Conservation (phyloP, 2,888 invertebrate genomes). For the Caenorhabditis sp. region DNA sequence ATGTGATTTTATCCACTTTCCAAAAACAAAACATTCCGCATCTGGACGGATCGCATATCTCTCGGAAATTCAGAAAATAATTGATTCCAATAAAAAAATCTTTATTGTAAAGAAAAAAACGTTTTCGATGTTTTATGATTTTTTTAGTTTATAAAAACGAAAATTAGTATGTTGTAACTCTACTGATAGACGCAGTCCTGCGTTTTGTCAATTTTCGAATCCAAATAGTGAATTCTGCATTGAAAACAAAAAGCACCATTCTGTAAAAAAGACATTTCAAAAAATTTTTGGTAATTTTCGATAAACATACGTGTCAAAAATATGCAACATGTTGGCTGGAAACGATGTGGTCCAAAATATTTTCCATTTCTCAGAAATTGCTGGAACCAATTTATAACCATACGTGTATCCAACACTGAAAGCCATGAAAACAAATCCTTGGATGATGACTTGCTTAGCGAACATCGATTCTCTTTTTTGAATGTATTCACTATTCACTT, state of each 20-base stretch:
- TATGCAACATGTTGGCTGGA: conserved; percentile 18
- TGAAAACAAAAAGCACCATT: neutral
- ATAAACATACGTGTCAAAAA: conserved; percentile 26
- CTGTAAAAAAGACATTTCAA: neutral
- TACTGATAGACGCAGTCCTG: neutral
- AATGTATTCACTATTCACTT: neutral
- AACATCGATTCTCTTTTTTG: conserved; percentile 17
- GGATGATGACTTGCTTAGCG: conserved; percentile 16
- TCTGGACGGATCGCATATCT: too few species aligned
- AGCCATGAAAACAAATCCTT: conserved; percentile 14
- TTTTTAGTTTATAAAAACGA: too few species aligned
- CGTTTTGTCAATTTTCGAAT: neutral
- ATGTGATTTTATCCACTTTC: too few species aligned
- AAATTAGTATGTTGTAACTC: too few species aligned
- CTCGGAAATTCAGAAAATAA: too few species aligned
- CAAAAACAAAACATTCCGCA: too few species aligned
- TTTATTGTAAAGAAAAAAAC: too few species aligned
- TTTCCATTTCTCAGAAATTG: conserved; percentile 13
- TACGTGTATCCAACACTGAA: conserved; percentile 18
- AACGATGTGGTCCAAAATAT: conserved; percentile 23
- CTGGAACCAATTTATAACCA: conserved; percentile 12
- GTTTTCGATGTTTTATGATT: too few species aligned
- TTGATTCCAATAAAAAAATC: too few species aligned
- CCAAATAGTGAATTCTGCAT: neutral
- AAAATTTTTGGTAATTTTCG: neutral